Conservation (phyloP, 1,140 invertebrate species). For the Hestina assimilis region DNA sequence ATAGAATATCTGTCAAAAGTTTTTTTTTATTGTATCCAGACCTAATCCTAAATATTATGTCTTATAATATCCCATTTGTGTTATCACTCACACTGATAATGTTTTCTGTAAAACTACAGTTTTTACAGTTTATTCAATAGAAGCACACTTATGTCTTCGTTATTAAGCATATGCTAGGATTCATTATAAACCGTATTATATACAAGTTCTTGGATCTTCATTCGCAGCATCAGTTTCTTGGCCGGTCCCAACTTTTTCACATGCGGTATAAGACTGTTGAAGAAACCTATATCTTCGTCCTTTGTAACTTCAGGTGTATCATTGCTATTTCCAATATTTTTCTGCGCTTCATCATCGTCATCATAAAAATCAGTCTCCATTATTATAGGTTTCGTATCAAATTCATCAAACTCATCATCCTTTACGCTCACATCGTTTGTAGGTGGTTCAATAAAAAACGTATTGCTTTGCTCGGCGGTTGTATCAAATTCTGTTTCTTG, state of each 20-base stretch:
- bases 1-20: too few species aligned
- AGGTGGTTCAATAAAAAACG: constrained; percentile 44
- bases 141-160: constrained; percentile 12
- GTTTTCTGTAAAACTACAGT: not conserved
- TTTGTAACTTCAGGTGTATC: constrained; percentile 43
- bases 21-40: too few species aligned
- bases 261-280: constrained; percentile 71
- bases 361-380: constrained; percentile 72
- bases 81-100: too few species aligned
- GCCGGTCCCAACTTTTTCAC: constrained; percentile 66
- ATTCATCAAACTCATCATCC: constrained; percentile 71
- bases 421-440: constrained; percentile 42
- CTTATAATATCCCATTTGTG: too few species aligned
- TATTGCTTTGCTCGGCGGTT: constrained; percentile 40
- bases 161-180: constrained; percentile 15
- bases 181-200: constrained; percentile 69
- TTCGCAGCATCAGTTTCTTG: constrained; percentile 69
- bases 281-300: constrained; percentile 72
- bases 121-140: constrained; percentile 9
- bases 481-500: constrained; percentile 56
- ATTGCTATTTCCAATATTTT: constrained; percentile 26
- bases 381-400: constrained; percentile 71
- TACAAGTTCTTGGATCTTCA: constrained; percentile 73
- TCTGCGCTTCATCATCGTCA: constrained; percentile 61
- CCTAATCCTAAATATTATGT: too few species aligned